Base-by-base conservation (phyloP, 1,140 invertebrate genomes). In the Penaeus vannamei region DNA sequence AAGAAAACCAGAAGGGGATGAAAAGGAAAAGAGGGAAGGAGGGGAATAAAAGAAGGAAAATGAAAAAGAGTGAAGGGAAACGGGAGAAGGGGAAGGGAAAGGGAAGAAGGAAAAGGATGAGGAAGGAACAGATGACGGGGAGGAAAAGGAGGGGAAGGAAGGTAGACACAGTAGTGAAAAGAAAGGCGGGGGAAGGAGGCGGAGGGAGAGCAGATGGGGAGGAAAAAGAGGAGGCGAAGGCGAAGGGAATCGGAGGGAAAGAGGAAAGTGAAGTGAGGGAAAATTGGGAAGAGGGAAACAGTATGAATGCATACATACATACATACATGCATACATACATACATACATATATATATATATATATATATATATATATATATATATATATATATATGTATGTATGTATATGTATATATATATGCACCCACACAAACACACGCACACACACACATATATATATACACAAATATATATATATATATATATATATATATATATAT, bases 271-370 rank as follows among this genome's bases (percentile, higher is more conserved):
- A 29, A 36, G 46, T 42, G 19, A 10, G 77, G 59, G 29, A 46
- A 80, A 42, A 42, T 42, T 83, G 14, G 46, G 26, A 60, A 82
- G 23, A 20, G 29, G 59, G 59, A 36, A 82, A 29, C 22, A 26
- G 59, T 20, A 77, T 26, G 32, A 22, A 77, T 42, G 32, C 72
- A 77, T 19, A 29, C 72, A 77, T 42, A 36, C 72, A 29, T 42
- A 77, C 29, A 77, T 42, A 77, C n/a, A 77, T 42, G 32, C n/a
- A 61, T 53, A 53, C n/a, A 81, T n/a, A 82, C 19, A 82, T 42
- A 42, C 8, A 4, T 42, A 42, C 8, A 42, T 42, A 42, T 42
- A 42, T 42, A 42, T 42, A 4, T 42, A 4, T 42, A 4, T 42
- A 4, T 42, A 4, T 42, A 42, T 42, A 1, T 42, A 42, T 42